Conservation (phyloP, 1,140 invertebrate species). For the Musca domestica region DNA sequence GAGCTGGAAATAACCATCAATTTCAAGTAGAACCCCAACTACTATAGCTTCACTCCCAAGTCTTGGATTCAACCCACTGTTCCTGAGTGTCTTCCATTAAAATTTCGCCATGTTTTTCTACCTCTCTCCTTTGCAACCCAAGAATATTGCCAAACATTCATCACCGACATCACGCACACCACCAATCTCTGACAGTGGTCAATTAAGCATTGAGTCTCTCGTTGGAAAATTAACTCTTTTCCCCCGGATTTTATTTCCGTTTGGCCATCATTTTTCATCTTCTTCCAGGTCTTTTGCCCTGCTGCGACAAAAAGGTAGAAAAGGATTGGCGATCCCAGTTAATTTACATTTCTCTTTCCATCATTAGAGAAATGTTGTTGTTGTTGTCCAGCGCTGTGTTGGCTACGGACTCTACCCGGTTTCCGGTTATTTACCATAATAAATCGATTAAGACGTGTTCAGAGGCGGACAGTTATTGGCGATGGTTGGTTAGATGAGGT, state of each 20-base stretch:
- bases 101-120: no score
- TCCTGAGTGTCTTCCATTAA: no score
- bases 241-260: neutral
- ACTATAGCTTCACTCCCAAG: no score
- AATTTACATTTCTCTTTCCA: slow-evolving; percentile 23
- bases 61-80: no score
- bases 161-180: neutral
- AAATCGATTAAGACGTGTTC: slow-evolving; percentile 25
- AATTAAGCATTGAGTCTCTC: neutral
- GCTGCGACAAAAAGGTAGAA: neutral
- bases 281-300: neutral
- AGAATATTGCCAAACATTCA: neutral
- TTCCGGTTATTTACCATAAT: slow-evolving; percentile 26
- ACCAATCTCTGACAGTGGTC: slow-evolving; percentile 5
- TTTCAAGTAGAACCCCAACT: no score
- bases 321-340: neutral
- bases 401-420: neutral
- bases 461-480: neutral
- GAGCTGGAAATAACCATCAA: no score
- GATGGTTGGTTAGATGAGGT: neutral
- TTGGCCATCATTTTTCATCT: neutral
- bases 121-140: no score
- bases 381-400: neutral
- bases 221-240: slow-evolving; percentile 10
- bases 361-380: neutral